These are phyloP conservation scores for Rhipidura dahli DNA, from an alignment of 2,113 vertebrate species.

Conservation along the genomic window DNA sequence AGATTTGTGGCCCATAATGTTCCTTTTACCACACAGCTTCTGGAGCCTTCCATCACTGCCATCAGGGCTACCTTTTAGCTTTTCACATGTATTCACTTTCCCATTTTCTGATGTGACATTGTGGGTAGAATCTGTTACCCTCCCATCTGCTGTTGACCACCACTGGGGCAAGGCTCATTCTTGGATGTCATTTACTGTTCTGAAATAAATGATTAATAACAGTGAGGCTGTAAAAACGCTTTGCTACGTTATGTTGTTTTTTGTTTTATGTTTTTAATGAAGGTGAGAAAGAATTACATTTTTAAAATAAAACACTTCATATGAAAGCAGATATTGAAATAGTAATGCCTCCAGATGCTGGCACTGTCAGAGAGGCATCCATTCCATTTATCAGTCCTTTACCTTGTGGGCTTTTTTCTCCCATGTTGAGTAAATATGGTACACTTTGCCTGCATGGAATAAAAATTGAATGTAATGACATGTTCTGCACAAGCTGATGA, in stretches of 20 bases:
- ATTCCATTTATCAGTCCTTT: not conserved
- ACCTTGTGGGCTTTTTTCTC: not conserved
- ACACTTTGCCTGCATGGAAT: not conserved
- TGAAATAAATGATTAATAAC: not conserved
- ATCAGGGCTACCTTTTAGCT: not conserved
- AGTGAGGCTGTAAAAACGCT: conserved; percentile 15
- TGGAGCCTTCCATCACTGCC: not conserved
- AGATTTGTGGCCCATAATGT: not conserved
- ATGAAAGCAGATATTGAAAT: conserved; percentile 31
- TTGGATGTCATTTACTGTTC: conserved; percentile 14
- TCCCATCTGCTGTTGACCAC: conserved; percentile 39
- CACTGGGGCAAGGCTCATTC: not conserved
- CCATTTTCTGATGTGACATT: not conserved
- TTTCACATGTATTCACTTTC: not conserved
- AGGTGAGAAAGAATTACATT: not conserved
- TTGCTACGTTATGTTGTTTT: not conserved
- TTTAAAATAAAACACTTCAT: not conserved
- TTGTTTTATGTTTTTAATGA: not conserved
- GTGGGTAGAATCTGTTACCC: conserved; percentile 10
- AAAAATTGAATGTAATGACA: not conserved
- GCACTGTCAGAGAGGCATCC: not conserved
- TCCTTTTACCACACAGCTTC: not conserved
- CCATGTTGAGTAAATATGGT: not conserved
- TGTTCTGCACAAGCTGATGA: not conserved
- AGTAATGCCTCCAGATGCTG: conserved; percentile 28